Evolutionary conservation across 2,797 vertebrate species (phyloP), one percentile per base, ranked within the genome.

Genomic region (Etheostoma perlongum): DNA sequence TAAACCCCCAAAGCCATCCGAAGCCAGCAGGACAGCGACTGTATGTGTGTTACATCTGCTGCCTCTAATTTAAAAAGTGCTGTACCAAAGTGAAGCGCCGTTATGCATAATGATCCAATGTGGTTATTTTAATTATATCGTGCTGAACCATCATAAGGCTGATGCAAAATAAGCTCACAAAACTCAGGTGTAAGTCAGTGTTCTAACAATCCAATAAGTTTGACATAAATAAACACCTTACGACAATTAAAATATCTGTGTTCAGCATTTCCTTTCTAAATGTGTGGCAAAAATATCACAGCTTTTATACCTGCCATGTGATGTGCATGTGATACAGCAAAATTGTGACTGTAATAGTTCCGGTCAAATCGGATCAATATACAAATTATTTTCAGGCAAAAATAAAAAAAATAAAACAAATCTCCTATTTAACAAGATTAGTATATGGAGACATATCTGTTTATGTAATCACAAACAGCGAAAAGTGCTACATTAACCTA

Each of bases 71-170:
- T 78, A 62, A 84, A 81, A 84, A 82, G 66, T 71, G 79, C 13
- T n/a, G 14, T 71, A 79, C 48, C 58, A 63, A 87, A 81, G 69
- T 79, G 75, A 48, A 79, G 66, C 21, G 2, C 57, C n/a, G 76
- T 85, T 85, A 80, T 73, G 65, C 72, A 81, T 82, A 83, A 88
- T 75, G 74, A 83, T 83, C 72, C 72, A 65, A 67, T 76, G 79
- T 87, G 70, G 74, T 85, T 78, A 76, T 85, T 73, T 84, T 85
- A 79, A 85, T 87, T 77, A 78, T 86, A 81, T 88, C 44, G 73
- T 21, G 25, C 48, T 78, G 64, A 67, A 72, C 76, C 33, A 67
- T 77, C 62, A 59, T 1, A 4, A 51, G 54, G 54, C 61, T 74
- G 54, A 72, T 65, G 53, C 2, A 2, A 64, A 79, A 73, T 52